Conservation (phyloP, 2,888 invertebrate species). For the Apamea sordens region DNA sequence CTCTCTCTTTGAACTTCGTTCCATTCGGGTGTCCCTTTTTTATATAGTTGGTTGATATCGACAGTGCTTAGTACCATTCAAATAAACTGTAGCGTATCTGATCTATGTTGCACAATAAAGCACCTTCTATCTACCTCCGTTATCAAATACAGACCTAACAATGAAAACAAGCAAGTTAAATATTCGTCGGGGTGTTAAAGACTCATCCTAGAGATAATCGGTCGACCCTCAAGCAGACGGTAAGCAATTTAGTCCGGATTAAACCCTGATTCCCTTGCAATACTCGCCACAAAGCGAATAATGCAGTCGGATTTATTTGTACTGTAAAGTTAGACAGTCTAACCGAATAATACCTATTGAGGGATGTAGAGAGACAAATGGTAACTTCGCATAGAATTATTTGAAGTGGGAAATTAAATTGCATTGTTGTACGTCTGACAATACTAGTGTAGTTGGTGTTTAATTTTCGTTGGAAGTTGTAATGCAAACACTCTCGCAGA, state of each 20-base stretch:
- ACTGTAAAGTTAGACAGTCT: conserved; percentile 73
- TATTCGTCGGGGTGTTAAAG: conserved; percentile 69
- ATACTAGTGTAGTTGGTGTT: conserved; percentile 46
- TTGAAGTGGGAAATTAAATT: conserved; percentile 68
- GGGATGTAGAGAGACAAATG: conserved; percentile 66
- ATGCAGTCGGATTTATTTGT: conserved; percentile 80
- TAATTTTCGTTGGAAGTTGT: conserved; percentile 56
- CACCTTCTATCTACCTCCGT: no score
- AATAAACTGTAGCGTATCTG: neutral
- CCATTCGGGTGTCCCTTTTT: no score
- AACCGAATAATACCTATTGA: conserved; percentile 79
- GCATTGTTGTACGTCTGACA: conserved; percentile 56
- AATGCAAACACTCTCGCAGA: conserved; percentile 41
- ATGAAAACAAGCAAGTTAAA: conserved; percentile 72
- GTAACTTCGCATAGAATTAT: conserved; percentile 54
- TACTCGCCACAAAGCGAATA: conserved; percentile 76
- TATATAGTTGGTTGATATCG: neutral
- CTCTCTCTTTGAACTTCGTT: no score
- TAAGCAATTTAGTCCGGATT: conserved; percentile 80
- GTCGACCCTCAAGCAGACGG: conserved; percentile 72
- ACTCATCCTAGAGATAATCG: conserved; percentile 73
- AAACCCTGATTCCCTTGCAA: conserved; percentile 77
- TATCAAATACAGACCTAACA: conserved; percentile 33
- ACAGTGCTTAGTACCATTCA: neutral
- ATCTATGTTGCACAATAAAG: neutral